Conservation (phyloP, 2,888 invertebrate genomes). For the Drosophila gaucha region DNA sequence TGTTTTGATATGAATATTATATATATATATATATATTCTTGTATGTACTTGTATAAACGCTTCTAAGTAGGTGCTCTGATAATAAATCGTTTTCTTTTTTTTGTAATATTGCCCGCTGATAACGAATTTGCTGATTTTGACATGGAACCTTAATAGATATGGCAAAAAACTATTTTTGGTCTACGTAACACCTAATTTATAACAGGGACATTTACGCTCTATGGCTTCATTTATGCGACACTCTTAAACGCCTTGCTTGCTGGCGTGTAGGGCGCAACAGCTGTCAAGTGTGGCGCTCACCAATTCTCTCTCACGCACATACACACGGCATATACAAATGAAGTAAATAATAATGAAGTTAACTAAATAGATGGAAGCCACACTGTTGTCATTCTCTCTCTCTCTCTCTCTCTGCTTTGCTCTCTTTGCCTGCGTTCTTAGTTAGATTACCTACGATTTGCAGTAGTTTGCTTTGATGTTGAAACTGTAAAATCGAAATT, state of each 20-base stretch:
- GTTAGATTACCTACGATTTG: neutral
- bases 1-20: conserved; percentile 49
- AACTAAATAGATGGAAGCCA: conserved; percentile 1
- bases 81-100: conserved; percentile 66
- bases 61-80: conserved; percentile 69
- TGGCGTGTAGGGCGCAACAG: conserved; percentile 46
- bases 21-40: conserved; percentile 28
- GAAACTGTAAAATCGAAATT: neutral
- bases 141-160: conserved; percentile 21
- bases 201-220: neutral
- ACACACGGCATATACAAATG: conserved; percentile 6
- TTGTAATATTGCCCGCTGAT: conserved; percentile 57
- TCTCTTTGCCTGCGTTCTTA: neutral
- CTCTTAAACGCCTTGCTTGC: conserved; percentile 33
- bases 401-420: neutral
- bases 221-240: conserved; percentile 32
- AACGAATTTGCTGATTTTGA: conserved; percentile 46
- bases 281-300: conserved; percentile 30
- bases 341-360: conserved; percentile 3
- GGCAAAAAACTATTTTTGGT: conserved; percentile 33
- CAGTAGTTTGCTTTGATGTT: conserved; percentile 2
- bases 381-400: neutral
- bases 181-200: conserved; percentile 6
- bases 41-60: conserved; percentile 42
- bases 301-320: conserved; percentile 12